These are phyloP conservation scores for Epizoanthus ramosus DNA, from an alignment of 92 coral and sea anemone species.

Conservation along the genomic window DNA sequence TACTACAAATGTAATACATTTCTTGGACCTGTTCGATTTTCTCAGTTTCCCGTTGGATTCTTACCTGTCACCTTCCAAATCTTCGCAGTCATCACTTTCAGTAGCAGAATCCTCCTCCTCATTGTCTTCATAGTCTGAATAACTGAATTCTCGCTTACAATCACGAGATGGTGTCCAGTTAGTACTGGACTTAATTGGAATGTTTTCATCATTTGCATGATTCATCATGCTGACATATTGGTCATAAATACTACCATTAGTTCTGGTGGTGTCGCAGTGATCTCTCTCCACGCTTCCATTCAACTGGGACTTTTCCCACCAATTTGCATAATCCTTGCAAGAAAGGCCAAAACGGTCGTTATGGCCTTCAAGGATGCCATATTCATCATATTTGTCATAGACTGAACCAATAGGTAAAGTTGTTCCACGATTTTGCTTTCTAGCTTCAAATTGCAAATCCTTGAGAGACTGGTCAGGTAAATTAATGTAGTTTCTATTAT, in stretches of 20 bases:
- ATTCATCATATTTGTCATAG: constrained; percentile 3
- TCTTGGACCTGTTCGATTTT: background rate
- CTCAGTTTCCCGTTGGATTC: background rate
- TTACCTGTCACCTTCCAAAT: constrained; percentile 26
- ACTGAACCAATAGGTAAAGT: constrained; percentile 4
- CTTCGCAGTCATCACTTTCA: background rate
- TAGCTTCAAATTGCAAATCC: constrained; percentile 7
- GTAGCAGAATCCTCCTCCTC: constrained; percentile 5
- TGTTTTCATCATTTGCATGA: background rate
- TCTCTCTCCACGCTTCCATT: background rate
- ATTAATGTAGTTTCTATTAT: background rate
- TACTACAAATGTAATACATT: background rate
- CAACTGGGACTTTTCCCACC: background rate
- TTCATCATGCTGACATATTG: constrained; percentile 31
- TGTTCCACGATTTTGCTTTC: background rate
- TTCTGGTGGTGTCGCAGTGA: background rate
- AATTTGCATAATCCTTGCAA: too few species aligned
- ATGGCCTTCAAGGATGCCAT: too few species aligned
- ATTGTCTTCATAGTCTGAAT: constrained; percentile 39
- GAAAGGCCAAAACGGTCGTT: too few species aligned
- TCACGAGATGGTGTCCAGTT: background rate
- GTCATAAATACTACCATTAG: constrained; percentile 20
- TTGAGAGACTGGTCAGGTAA: background rate
- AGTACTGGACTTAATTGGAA: background rate
- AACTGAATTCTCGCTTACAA: constrained; percentile 24